Percentiles rank a stretch among this genome's conserved stretches.
phyloP scores from a whole-genome alignment of 2,113 vertebrate species.

The Leucopternis melanops region DNA sequence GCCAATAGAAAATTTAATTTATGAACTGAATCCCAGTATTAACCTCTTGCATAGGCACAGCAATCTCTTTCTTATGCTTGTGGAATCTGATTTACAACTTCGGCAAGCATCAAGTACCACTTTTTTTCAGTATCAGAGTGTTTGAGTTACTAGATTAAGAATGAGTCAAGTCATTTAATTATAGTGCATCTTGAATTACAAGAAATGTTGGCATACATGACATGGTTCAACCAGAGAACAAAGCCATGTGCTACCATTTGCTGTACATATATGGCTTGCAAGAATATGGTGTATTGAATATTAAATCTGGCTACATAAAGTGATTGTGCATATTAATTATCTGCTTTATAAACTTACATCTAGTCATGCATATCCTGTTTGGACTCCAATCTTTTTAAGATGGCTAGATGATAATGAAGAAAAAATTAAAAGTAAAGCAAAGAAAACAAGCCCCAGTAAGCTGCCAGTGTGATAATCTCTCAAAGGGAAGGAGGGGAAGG shows the following conservation, averaged over 20 bases:
- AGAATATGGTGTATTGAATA: not conserved
- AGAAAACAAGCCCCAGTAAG: not conserved
- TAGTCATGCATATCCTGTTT: not conserved
- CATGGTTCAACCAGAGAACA: not conserved
- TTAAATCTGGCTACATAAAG: not conserved
- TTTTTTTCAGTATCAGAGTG: not conserved
- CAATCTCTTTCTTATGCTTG: not conserved
- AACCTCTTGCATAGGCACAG: not conserved
- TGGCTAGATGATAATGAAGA: not conserved
- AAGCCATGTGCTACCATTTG: not conserved
- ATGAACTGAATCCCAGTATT: not conserved
- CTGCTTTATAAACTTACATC: not conserved
- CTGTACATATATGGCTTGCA: not conserved
- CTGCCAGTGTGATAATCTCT: not conserved
- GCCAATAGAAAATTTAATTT: not conserved
- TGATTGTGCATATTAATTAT: not conserved
- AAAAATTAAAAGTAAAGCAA: not conserved
- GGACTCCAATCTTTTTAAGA: not conserved
- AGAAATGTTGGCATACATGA: not conserved
- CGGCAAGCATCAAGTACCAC: not conserved
- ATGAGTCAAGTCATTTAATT: slow-evolving; percentile 1
- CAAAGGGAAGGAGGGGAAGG: not conserved
- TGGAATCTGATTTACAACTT: not conserved
- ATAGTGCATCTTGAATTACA: not conserved
- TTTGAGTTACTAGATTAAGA: not conserved